Evolutionary conservation across 2,888 invertebrate genomes (phyloP).

Genomic region (Chymomyza caudatula): DNA sequence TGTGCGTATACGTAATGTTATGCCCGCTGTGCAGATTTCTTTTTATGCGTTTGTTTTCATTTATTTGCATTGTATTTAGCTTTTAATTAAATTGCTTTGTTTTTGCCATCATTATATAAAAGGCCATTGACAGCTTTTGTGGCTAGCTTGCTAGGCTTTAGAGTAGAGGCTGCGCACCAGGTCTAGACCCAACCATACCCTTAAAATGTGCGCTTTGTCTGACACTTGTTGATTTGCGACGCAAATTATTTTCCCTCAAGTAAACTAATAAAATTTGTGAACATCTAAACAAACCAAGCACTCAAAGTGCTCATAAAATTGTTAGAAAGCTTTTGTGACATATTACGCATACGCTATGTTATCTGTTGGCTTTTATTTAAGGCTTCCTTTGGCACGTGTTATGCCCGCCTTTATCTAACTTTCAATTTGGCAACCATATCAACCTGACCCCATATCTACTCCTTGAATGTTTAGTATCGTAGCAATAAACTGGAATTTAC

Average conservation of each 20-base stretch:
- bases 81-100: slow-evolving; percentile 57
- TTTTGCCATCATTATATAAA: neutral
- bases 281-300: neutral
- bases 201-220: slow-evolving; percentile 5
- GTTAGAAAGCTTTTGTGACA: slow-evolving; percentile 8
- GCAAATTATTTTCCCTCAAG: slow-evolving; percentile 42
- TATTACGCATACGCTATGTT: slow-evolving; percentile 33
- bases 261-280: slow-evolving; percentile 34
- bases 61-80: slow-evolving; percentile 44
- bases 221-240: slow-evolving; percentile 56
- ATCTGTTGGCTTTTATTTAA: neutral
- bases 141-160: too few species aligned
- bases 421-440: neutral
- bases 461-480: neutral
- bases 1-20: neutral
- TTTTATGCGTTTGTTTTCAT: slow-evolving; percentile 26
- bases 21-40: neutral
- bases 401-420: neutral
- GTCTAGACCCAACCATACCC: neutral
- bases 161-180: too few species aligned
- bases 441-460: neutral
- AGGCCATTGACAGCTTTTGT: neutral
- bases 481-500: neutral
- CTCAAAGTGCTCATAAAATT: neutral
- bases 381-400: neutral